A percentile compares a stretch with the other conserved stretches of the same genome.
Conservation (phyloP, 2,888 invertebrate species). For the Autographa gamma region DNA sequence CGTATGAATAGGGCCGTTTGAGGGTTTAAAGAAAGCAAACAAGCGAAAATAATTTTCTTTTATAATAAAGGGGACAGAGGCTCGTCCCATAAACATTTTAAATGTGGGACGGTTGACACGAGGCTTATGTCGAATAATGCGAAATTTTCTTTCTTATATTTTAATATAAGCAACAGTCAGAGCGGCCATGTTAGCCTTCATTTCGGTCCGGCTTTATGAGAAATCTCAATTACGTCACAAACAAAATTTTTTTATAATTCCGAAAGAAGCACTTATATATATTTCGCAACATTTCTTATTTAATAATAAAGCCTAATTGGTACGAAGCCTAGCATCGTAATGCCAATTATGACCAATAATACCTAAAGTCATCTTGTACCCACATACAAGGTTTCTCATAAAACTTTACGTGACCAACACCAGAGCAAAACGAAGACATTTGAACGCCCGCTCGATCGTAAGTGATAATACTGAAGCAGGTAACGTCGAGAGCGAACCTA, state of each 20-base stretch:
- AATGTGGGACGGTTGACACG: slow-evolving; percentile 11
- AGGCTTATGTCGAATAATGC: slow-evolving; percentile 21
- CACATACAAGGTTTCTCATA: slow-evolving; percentile 18
- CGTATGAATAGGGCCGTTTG: slow-evolving; percentile 26
- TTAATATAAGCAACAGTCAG: slow-evolving; percentile 10
- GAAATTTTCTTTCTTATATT: slow-evolving; percentile 9
- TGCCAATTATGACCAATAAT: slow-evolving; percentile 1
- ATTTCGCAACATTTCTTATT: slow-evolving; percentile 36
- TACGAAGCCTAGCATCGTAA: slow-evolving; percentile 16
- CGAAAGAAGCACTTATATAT: slow-evolving; percentile 26
- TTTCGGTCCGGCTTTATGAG: slow-evolving; percentile 29
- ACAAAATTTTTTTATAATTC: slow-evolving; percentile 28
- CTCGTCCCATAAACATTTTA: slow-evolving; percentile 26
- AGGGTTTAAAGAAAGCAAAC: slow-evolving; percentile 32
- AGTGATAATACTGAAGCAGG: slow-evolving; percentile 24
- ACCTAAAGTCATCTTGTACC: not conserved
- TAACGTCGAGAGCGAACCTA: slow-evolving; percentile 6
- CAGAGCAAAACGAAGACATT: slow-evolving; percentile 14
- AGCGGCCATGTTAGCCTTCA: slow-evolving; percentile 28
- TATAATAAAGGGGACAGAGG: slow-evolving; percentile 31
- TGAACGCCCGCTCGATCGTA: slow-evolving; percentile 19
- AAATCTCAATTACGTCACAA: slow-evolving; percentile 46
- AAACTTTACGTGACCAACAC: slow-evolving; percentile 23
- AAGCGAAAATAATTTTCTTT: slow-evolving; percentile 37
- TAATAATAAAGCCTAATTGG: slow-evolving; percentile 22